Conservation (phyloP, 2,888 invertebrate genomes). For the Nowickia ferox region DNA sequence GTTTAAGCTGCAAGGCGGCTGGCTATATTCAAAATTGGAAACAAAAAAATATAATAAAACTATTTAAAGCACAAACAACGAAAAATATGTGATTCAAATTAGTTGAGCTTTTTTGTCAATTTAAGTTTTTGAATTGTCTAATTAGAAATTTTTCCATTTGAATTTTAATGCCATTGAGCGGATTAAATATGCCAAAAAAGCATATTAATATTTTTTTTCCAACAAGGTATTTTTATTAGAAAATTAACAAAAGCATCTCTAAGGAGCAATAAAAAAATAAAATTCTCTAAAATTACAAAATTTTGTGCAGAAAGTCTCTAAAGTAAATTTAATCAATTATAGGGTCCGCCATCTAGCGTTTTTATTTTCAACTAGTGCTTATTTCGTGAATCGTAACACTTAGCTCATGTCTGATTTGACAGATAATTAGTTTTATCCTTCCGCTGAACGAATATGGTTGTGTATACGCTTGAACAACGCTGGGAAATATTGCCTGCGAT, state of each 20-base stretch:
- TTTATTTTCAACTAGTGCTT: too few species aligned
- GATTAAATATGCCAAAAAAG: slow-evolving; percentile 36
- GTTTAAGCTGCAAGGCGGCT: slow-evolving; percentile 74
- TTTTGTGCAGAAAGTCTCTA: too few species aligned
- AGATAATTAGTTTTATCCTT: too few species aligned
- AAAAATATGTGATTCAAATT: slow-evolving; percentile 33
- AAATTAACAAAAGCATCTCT: neutral
- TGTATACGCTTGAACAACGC: too few species aligned
- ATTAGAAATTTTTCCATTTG: slow-evolving; percentile 64
- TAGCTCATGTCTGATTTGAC: too few species aligned
- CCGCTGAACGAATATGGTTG: too few species aligned
- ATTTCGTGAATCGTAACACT: too few species aligned
- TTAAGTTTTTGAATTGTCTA: slow-evolving; percentile 68
- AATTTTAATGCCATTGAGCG: slow-evolving; percentile 53
- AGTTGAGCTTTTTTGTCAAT: slow-evolving; percentile 18
- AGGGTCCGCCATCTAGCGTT: too few species aligned
- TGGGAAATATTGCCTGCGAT: too few species aligned
- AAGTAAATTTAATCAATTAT: too few species aligned
- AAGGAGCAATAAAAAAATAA: neutral
- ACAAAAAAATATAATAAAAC: neutral
- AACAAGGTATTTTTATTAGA: neutral
- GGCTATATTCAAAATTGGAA: slow-evolving; percentile 30
- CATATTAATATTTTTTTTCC: slow-evolving; percentile 21
- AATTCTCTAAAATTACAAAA: too few species aligned
- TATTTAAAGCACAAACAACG: neutral